A percentile compares a stretch with the other conserved stretches of the same genome.
These are phyloP conservation scores for Caenorhabditis tropicalis DNA, from an alignment of 1,140 invertebrate genomes.

Conservation along the genomic window DNA sequence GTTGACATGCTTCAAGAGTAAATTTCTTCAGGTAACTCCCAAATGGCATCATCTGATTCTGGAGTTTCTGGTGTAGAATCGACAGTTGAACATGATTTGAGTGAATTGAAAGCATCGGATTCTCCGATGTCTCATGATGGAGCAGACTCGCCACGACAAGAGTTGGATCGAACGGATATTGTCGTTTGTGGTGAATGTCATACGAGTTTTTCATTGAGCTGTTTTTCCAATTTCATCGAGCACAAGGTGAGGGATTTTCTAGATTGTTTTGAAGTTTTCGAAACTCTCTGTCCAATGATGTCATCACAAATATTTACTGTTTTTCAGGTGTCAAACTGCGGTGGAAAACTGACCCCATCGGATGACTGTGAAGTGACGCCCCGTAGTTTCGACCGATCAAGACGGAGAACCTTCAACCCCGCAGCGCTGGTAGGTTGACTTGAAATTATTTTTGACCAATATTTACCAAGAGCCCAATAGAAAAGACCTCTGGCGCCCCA, in stretches of 20 bases:
- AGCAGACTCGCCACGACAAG: conserved; percentile 18
- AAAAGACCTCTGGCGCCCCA: conserved; percentile 22
- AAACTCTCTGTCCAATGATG: background rate
- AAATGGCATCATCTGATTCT: conserved; percentile 66
- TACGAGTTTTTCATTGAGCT: conserved; percentile 59
- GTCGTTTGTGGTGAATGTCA: conserved; percentile 68
- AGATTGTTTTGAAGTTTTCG: background rate
- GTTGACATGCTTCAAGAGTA: background rate
- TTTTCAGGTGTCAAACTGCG: conserved; percentile 59
- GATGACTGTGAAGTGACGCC: conserved; percentile 58
- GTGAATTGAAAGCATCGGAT: conserved; percentile 42
- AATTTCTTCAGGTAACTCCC: conserved; percentile 59
- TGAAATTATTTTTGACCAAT: conserved; percentile 17
- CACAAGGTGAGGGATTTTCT: conserved; percentile 63
- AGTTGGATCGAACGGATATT: conserved; percentile 55
- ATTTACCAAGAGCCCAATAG: conserved; percentile 1
- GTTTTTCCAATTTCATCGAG: conserved; percentile 67
- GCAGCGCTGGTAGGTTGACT: conserved; percentile 42
- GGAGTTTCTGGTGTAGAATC: conserved; percentile 55
- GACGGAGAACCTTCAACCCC: conserved; percentile 54
- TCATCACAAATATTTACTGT: background rate
- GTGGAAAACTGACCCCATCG: conserved; percentile 58
- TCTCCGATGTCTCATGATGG: conserved; percentile 36
- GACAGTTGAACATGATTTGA: conserved; percentile 40
- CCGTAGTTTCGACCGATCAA: conserved; percentile 49